phyloP scores from a whole-genome alignment of 2,888 invertebrate genomes.

The Cactoblastis cactorum region DNA sequence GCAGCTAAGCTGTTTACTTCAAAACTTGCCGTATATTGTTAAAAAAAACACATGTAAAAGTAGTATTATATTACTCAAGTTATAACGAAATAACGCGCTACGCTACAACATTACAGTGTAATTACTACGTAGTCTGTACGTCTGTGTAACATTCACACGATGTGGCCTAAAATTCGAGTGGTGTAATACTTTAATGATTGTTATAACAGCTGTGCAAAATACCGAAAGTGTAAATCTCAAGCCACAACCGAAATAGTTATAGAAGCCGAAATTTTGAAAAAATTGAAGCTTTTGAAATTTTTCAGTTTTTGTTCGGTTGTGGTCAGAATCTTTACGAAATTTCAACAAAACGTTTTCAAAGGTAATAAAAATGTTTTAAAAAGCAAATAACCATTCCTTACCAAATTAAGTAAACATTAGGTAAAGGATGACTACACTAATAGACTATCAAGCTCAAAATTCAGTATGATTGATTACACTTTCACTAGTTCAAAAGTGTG shows the following conservation, averaged over 20 bases:
- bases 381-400: no score
- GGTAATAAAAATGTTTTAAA: no score
- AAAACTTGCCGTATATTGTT: neutral
- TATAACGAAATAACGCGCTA: slow-evolving; percentile 2
- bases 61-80: neutral
- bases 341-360: no score
- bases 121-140: neutral
- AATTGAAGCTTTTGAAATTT: no score
- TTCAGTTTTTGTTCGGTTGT: no score
- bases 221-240: neutral
- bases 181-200: slow-evolving; percentile 24
- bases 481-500: no score
- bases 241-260: neutral
- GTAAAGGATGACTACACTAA: no score
- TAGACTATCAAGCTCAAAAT: no score
- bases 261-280: neutral
- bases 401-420: no score
- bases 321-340: no score
- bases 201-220: slow-evolving; percentile 25
- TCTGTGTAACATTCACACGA: slow-evolving; percentile 12
- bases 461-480: no score
- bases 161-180: slow-evolving; percentile 18
- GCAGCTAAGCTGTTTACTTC: neutral
- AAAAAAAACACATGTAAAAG: neutral
- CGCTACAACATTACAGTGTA: neutral